phyloP scores from a whole-genome alignment of 2,888 invertebrate genomes.

The Metellina segmentata region DNA sequence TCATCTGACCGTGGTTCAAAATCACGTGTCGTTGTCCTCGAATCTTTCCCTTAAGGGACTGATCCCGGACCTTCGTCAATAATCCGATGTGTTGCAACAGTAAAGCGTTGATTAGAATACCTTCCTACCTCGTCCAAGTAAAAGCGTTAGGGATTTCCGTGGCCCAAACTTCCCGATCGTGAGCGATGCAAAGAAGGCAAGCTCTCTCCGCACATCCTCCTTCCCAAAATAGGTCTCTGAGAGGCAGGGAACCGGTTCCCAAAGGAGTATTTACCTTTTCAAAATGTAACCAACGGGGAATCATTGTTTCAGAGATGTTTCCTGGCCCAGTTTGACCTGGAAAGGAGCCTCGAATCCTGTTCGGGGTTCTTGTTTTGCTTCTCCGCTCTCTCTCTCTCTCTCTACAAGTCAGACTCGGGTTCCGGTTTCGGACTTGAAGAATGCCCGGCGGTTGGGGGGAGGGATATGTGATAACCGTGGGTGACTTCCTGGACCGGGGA shows the following conservation, averaged over 20 bases:
- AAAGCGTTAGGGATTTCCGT: too few relatives aligned
- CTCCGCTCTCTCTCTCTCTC: neutral
- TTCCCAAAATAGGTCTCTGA: conserved; percentile 65
- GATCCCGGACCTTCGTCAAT: too few relatives aligned
- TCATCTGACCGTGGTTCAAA: too few relatives aligned
- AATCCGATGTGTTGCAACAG: too few relatives aligned
- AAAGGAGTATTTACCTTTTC: conserved; percentile 54
- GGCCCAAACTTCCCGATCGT: neutral
- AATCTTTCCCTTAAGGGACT: too few relatives aligned
- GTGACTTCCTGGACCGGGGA: too few relatives aligned
- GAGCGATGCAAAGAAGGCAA: neutral
- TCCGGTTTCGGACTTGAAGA: conserved; percentile 17
- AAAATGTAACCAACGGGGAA: conserved; percentile 51
- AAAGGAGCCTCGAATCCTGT: conserved; percentile 51
- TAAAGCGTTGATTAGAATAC: too few relatives aligned
- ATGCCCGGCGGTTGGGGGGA: neutral
- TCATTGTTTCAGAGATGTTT: conserved; percentile 58
- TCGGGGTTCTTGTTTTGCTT: conserved; percentile 14
- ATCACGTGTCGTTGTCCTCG: too few relatives aligned
- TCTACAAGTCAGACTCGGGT: neutral
- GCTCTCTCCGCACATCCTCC: neutral
- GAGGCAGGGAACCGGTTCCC: conserved; percentile 55
- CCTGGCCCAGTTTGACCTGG: conserved; percentile 58
- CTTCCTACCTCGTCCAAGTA: too few relatives aligned
- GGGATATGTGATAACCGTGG: too few relatives aligned